Conservation (phyloP, 2,797 vertebrate genomes). For the Heteromormyrus szaboi region DNA sequence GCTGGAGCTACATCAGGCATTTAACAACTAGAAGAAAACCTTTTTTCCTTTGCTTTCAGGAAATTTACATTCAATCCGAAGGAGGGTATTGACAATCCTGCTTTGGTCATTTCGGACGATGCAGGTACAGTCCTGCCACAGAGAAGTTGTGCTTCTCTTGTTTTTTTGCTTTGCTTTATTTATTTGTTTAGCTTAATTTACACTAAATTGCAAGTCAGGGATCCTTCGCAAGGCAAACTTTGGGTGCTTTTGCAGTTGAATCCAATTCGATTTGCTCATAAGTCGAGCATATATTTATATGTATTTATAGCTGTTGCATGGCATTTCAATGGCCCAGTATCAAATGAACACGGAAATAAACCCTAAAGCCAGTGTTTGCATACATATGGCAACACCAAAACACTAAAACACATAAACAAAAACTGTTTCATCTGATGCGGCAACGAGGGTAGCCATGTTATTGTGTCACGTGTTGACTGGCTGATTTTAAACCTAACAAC, state of each 20-base stretch:
- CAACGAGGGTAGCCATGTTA: not conserved
- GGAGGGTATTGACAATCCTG: conserved; percentile 92
- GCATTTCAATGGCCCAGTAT: not conserved
- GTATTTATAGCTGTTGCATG: not conserved
- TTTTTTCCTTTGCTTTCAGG: conserved; percentile 46
- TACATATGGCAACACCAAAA: not conserved
- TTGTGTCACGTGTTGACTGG: not conserved
- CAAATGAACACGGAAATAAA: not conserved
- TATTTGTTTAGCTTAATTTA: not conserved
- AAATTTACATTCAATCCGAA: conserved; percentile 92
- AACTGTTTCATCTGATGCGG: not conserved
- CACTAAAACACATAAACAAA: not conserved
- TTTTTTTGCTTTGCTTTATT: not conserved
- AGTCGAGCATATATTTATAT: not conserved
- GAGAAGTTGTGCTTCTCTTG: not conserved
- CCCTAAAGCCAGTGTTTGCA: not conserved
- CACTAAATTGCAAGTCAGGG: not conserved
- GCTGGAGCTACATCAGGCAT: not conserved
- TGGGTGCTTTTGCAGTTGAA: not conserved
- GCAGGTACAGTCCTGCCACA: conserved; percentile 43
- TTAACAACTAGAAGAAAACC: not conserved
- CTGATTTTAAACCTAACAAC: not conserved
- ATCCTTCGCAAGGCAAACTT: not conserved
- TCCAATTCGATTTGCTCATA: not conserved
- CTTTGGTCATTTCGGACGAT: conserved; percentile 67